A percentile compares a stretch with the other conserved stretches of the same genome.
These are phyloP conservation scores for Alloplasta piceator DNA, from an alignment of 2,888 invertebrate genomes.

Conservation along the genomic window DNA sequence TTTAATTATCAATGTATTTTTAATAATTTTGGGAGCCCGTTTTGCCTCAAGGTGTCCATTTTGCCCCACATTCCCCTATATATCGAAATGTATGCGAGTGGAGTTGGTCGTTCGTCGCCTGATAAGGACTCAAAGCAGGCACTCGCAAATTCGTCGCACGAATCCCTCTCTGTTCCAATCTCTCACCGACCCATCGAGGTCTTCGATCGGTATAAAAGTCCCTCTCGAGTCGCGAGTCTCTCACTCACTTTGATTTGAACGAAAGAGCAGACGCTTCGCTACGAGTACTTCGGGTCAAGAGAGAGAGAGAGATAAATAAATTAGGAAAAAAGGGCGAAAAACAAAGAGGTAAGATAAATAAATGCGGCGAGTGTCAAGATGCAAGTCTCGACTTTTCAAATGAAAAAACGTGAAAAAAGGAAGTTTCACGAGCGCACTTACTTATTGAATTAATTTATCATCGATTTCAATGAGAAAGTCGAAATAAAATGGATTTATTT, in stretches of 20 bases:
- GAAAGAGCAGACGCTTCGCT: slow-evolving; percentile 31
- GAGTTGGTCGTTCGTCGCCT: slow-evolving; percentile 39
- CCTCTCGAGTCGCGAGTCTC: slow-evolving; percentile 49
- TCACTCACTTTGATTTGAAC: slow-evolving; percentile 59
- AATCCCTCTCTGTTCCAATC: not conserved
- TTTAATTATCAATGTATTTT: too few relatives aligned
- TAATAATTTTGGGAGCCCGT: too few relatives aligned
- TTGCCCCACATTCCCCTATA: not conserved
- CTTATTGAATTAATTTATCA: slow-evolving; percentile 54
- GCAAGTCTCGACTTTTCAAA: not conserved
- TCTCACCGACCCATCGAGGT: slow-evolving; percentile 28
- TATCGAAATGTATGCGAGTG: not conserved
- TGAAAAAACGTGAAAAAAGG: slow-evolving; percentile 23
- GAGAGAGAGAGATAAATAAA: slow-evolving; percentile 3
- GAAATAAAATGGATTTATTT: not conserved
- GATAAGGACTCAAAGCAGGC: slow-evolving; percentile 49
- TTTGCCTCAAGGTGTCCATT: too few relatives aligned
- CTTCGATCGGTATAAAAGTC: slow-evolving; percentile 41
- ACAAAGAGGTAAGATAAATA: slow-evolving; percentile 3
- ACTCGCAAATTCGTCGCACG: slow-evolving; percentile 35
- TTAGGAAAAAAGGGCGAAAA: not conserved
- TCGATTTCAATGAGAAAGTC: slow-evolving; percentile 27
- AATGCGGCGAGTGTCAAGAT: not conserved
- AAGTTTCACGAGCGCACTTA: slow-evolving; percentile 43
- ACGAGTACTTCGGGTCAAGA: slow-evolving; percentile 25